Conservation (phyloP, 1,140 invertebrate species). For the Sycobia sp. region DNA sequence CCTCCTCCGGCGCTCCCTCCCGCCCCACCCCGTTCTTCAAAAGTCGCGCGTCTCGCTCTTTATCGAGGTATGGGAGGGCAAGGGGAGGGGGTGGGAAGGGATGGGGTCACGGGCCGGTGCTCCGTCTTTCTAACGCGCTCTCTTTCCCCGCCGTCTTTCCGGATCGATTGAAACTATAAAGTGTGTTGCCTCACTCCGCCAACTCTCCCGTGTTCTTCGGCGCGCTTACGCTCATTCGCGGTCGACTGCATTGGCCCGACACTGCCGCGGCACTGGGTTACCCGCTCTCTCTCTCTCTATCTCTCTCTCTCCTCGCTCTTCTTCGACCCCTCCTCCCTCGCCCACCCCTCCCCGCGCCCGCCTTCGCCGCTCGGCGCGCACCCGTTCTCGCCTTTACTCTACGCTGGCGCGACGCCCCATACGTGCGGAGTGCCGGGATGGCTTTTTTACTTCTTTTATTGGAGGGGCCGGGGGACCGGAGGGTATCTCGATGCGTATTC, state of each 20-base stretch:
- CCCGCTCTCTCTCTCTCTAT: constrained; percentile 42
- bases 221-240: constrained; percentile 46
- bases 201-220: constrained; percentile 41
- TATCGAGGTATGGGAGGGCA: background rate
- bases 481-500: constrained; percentile 48
- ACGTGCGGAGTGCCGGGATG: too few relatives aligned
- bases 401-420: background rate
- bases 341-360: background rate
- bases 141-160: constrained; percentile 45
- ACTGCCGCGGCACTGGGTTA: constrained; percentile 49
- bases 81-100: too few relatives aligned
- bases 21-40: constrained; percentile 1
- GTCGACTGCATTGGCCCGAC: constrained; percentile 50
- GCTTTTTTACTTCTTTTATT: constrained; percentile 43
- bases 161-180: constrained; percentile 60
- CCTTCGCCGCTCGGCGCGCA: background rate
- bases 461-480: constrained; percentile 6
- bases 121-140: constrained; percentile 41
- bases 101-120: constrained; percentile 30
- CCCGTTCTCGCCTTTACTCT: too few relatives aligned
- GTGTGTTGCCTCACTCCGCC: constrained; percentile 52
- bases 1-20: constrained; percentile 5
- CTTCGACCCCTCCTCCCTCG: constrained; percentile 17
- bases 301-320: constrained; percentile 25
- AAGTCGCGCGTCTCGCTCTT: constrained; percentile 27